These are phyloP conservation scores for Burhinus oedicnemus DNA, from an alignment of 2,113 vertebrate species.

Conservation along the genomic window DNA sequence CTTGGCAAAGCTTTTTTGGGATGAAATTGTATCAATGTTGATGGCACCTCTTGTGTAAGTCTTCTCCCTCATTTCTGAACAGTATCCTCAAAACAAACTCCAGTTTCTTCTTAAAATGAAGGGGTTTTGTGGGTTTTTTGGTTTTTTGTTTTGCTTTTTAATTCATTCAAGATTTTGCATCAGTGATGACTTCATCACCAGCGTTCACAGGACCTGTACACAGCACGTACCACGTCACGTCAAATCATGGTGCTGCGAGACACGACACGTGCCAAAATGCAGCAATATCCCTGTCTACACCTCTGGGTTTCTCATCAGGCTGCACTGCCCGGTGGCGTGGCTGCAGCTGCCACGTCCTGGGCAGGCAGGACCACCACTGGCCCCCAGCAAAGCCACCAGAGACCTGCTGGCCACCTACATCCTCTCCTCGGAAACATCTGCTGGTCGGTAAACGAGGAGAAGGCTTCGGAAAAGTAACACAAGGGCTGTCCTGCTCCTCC, in stretches of 20 bases:
- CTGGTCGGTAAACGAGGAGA: background rate
- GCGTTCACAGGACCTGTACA: accelerated
- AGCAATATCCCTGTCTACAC: background rate
- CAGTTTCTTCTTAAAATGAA: background rate
- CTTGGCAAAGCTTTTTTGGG: background rate
- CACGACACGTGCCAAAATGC: too few relatives aligned
- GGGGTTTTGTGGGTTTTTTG: too few relatives aligned
- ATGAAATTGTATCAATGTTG: accelerated
- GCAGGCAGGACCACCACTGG: background rate
- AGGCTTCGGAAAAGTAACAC: background rate
- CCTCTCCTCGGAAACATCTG: background rate
- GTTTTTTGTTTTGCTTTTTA: background rate
- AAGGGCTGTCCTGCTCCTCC: background rate
- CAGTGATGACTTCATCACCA: background rate
- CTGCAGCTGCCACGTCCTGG: background rate
- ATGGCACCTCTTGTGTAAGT: accelerated
- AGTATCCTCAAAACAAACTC: background rate
- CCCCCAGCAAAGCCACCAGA: background rate
- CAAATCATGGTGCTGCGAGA: accelerated
- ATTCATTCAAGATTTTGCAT: background rate
- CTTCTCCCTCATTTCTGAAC: background rate
- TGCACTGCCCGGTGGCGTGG: accelerated
- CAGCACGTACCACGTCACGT: accelerated
- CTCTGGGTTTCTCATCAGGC: background rate
- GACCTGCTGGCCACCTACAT: background rate